Evolutionary conservation across 2,888 invertebrate species (phyloP).

Genomic region (Noctua janthe): DNA sequence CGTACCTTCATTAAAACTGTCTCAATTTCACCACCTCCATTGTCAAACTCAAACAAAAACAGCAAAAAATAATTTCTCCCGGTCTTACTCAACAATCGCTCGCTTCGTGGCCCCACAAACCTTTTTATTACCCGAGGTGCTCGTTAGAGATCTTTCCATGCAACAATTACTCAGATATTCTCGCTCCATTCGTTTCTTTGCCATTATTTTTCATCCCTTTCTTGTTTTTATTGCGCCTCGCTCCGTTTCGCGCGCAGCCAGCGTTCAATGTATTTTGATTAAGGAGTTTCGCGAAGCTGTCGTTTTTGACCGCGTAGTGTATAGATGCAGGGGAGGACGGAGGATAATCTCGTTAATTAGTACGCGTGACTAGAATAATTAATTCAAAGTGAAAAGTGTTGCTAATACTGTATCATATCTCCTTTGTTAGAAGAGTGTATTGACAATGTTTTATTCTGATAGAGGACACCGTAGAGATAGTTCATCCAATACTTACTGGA

Average conservation of each 20-base stretch:
- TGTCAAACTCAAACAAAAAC: slow-evolving; percentile 53
- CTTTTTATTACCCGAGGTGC: slow-evolving; percentile 71
- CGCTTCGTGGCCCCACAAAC: slow-evolving; percentile 58
- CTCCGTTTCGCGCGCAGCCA: slow-evolving; percentile 58
- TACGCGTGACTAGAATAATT: slow-evolving; percentile 58
- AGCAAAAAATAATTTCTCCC: slow-evolving; percentile 44
- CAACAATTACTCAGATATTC: slow-evolving; percentile 82
- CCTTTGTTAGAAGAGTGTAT: slow-evolving; percentile 26
- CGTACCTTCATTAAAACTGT: slow-evolving; percentile 56
- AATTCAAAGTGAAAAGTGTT: slow-evolving; percentile 56
- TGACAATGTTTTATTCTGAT: slow-evolving; percentile 22
- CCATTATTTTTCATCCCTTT: slow-evolving; percentile 66
- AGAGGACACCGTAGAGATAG: not conserved
- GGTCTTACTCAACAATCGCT: slow-evolving; percentile 56
- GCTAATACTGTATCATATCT: slow-evolving; percentile 21
- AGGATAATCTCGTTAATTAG: slow-evolving; percentile 67
- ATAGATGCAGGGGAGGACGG: slow-evolving; percentile 24
- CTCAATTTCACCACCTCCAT: slow-evolving; percentile 50
- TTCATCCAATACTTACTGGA: not conserved
- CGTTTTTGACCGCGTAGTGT: slow-evolving; percentile 21
- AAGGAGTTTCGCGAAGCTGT: slow-evolving; percentile 45
- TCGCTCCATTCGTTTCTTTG: slow-evolving; percentile 74
- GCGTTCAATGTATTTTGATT: slow-evolving; percentile 67
- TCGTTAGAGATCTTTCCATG: slow-evolving; percentile 81
- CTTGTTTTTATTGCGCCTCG: slow-evolving; percentile 66